Evolutionary conservation across 2,888 invertebrate genomes (phyloP).

Genomic region (Sialis fuliginosa): DNA sequence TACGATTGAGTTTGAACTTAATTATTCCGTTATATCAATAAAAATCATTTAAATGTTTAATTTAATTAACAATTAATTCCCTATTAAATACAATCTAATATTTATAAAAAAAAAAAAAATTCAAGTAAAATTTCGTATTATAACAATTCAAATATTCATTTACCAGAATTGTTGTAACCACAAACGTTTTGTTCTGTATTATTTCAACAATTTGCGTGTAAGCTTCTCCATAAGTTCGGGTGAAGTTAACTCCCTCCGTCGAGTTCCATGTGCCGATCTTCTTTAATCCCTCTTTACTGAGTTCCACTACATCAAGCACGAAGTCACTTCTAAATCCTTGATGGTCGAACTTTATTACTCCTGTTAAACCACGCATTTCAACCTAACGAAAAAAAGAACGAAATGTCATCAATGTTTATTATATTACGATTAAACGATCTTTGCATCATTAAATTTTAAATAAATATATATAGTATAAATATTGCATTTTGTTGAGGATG

Average conservation of each 20-base stretch:
- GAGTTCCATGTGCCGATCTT: constrained; percentile 83
- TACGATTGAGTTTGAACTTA: too few species aligned
- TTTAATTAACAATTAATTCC: too few species aligned
- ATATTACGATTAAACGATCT: not conserved
- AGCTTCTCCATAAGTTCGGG: constrained; percentile 68
- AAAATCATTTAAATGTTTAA: too few species aligned
- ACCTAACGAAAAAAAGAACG: constrained; percentile 35
- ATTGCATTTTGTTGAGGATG: too few species aligned
- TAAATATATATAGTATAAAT: not conserved
- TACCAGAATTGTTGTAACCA: constrained; percentile 83
- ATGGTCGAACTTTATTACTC: constrained; percentile 84
- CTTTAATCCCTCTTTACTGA: constrained; percentile 65
- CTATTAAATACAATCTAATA: too few species aligned
- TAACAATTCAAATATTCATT: constrained; percentile 21
- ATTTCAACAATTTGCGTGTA: constrained; percentile 79
- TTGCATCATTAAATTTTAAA: not conserved
- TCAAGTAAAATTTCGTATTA: too few species aligned
- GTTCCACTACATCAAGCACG: constrained; percentile 77
- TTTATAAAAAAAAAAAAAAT: too few species aligned
- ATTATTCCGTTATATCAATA: too few species aligned
- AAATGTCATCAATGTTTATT: not conserved
- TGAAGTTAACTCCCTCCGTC: constrained; percentile 74
- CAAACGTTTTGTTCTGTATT: constrained; percentile 78
- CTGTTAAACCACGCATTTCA: constrained; percentile 84
- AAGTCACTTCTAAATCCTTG: constrained; percentile 87